Evolutionary conservation across 2,113 vertebrate genomes (phyloP).

Genomic region (Austrofundulus limnaeus): DNA sequence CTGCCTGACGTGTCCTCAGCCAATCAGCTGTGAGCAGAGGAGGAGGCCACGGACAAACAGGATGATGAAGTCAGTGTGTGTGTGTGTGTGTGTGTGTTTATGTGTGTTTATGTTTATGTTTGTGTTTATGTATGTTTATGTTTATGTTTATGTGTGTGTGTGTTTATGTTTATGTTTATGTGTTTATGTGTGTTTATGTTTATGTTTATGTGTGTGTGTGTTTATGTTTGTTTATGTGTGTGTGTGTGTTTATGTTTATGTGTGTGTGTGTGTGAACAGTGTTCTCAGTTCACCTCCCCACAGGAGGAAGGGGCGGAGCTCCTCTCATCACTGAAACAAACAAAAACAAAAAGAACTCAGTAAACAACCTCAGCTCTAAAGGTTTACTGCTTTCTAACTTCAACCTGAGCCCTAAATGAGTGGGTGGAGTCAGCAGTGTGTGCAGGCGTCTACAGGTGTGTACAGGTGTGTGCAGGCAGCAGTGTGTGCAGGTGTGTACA

Average conservation of each 20-base stretch:
- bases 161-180: too few relatives aligned
- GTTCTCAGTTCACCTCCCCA: slow-evolving; percentile 66
- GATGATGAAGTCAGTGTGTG: background rate
- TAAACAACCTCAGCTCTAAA: background rate
- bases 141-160: background rate
- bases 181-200: background rate
- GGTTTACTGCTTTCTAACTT: too few relatives aligned
- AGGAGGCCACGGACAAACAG: slow-evolving; percentile 18
- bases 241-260: background rate
- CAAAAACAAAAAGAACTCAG: slow-evolving; percentile 11
- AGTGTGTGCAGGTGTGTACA: too few relatives aligned
- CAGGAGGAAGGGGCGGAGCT: slow-evolving; percentile 74
- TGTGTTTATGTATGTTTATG: too few relatives aligned
- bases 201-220: background rate
- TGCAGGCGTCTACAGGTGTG: too few relatives aligned
- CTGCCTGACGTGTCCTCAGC: slow-evolving; percentile 11
- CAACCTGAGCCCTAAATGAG: too few relatives aligned
- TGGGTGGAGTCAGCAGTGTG: too few relatives aligned
- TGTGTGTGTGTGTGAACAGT: background rate
- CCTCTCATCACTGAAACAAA: slow-evolving; percentile 68
- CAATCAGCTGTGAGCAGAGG: slow-evolving; percentile 41
- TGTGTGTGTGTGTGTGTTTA: background rate
- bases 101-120: too few relatives aligned
- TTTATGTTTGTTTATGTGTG: too few relatives aligned
- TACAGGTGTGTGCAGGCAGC: too few relatives aligned